These are phyloP conservation scores for Upupa epops DNA, from an alignment of 2,113 vertebrate species.

Conservation along the genomic window DNA sequence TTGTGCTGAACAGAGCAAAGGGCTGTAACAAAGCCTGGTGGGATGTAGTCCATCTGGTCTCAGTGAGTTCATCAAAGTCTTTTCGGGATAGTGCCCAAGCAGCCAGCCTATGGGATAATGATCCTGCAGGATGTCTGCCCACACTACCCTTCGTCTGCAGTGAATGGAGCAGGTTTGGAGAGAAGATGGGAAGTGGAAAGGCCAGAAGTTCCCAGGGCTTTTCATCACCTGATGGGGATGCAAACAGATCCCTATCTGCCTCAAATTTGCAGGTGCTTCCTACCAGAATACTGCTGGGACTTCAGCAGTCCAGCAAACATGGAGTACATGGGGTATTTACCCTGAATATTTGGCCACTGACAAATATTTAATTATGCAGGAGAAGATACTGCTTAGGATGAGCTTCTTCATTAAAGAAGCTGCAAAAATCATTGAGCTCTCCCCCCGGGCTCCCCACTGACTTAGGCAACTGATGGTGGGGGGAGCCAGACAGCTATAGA, in stretches of 20 bases:
- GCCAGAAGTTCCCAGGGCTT: neutral
- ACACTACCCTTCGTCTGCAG: neutral
- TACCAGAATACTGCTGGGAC: neutral
- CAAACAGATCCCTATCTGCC: neutral
- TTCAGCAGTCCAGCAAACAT: neutral
- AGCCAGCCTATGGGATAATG: neutral
- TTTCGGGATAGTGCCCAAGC: neutral
- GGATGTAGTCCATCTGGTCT: constrained; percentile 11
- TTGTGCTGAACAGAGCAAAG: constrained; percentile 19
- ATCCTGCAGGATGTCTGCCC: neutral
- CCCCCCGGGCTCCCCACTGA: constrained; percentile 4
- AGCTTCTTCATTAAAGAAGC: constrained; percentile 46
- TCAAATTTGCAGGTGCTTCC: neutral
- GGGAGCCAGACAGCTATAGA: neutral
- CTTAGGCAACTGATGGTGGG: neutral
- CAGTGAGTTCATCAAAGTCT: neutral
- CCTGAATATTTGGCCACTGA: neutral
- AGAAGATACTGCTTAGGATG: constrained; percentile 1
- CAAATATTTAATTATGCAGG: constrained; percentile 38
- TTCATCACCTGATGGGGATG: fast-evolving
- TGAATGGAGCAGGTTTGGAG: neutral
- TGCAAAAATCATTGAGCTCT: neutral
- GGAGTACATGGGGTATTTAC: neutral
- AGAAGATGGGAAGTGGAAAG: neutral
- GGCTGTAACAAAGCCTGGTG: neutral